A percentile compares a stretch with the other conserved stretches of the same genome.
These are phyloP conservation scores for Etia nguti DNA, from an alignment of 2,113 vertebrate species.

Conservation along the genomic window DNA sequence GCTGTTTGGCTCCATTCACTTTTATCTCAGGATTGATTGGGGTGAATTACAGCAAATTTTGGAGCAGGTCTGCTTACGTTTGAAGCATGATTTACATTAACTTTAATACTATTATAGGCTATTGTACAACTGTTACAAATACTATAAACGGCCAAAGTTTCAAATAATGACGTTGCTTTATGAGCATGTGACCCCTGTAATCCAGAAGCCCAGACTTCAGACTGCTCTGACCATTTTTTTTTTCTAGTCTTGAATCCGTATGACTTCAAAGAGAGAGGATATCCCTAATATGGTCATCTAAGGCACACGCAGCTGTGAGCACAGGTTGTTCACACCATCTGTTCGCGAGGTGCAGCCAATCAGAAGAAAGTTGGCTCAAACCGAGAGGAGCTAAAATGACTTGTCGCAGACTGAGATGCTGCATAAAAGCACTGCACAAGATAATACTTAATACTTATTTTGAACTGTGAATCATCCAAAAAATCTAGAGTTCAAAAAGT, in stretches of 20 bases:
- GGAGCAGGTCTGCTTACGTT: not conserved
- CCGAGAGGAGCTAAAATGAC: not conserved
- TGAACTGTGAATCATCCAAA: not conserved
- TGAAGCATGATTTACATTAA: not conserved
- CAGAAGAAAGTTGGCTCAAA: not conserved
- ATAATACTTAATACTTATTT: not conserved
- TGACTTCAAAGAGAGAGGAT: not conserved
- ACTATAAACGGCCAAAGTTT: not conserved
- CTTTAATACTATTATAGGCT: rapidly evolving
- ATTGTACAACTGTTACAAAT: not conserved
- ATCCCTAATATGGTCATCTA: not conserved
- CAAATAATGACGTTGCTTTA: not conserved
- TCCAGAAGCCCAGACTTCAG: not conserved
- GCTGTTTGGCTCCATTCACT: not conserved
- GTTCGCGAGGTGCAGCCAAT: not conserved
- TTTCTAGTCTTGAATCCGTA: not conserved
- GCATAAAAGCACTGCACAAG: not conserved
- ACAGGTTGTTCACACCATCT: not conserved
- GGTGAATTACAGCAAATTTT: not conserved
- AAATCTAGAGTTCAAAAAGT: not conserved
- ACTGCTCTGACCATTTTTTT: not conserved
- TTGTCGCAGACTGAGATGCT: not conserved
- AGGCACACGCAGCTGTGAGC: not conserved
- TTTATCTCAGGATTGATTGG: not conserved
- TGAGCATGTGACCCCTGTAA: not conserved